These are phyloP conservation scores for Lordiphosa mommai DNA, from an alignment of 1,140 invertebrate species.

Conservation along the genomic window DNA sequence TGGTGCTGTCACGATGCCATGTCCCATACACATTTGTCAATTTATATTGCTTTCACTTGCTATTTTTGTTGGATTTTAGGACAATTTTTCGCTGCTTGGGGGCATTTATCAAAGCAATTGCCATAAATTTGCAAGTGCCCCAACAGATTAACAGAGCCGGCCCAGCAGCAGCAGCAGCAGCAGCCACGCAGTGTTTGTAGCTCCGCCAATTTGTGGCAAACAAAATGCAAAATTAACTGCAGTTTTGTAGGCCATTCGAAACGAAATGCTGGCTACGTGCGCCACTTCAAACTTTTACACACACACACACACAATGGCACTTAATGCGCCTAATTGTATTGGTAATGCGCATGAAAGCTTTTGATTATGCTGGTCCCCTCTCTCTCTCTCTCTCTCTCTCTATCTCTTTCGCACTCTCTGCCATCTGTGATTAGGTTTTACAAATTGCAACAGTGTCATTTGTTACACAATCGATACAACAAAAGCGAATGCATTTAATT, in stretches of 20 bases:
- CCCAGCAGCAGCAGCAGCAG: not conserved
- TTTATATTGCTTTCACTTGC: constrained; percentile 49
- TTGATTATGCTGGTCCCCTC: constrained; percentile 50
- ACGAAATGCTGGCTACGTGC: constrained; percentile 44
- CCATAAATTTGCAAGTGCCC: constrained; percentile 65
- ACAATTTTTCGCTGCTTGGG: constrained; percentile 25
- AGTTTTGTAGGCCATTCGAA: constrained; percentile 44
- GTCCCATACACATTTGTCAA: constrained; percentile 50
- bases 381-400: constrained; percentile 11
- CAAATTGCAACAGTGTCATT: constrained; percentile 71
- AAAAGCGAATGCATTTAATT: constrained; percentile 58
- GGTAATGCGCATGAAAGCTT: constrained; percentile 66
- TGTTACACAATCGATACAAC: constrained; percentile 41
- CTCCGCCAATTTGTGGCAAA: constrained; percentile 49
- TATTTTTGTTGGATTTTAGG: not conserved
- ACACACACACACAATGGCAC: constrained; percentile 17
- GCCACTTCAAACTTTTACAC: constrained; percentile 38
- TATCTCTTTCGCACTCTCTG: constrained; percentile 12
- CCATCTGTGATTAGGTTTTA: constrained; percentile 62
- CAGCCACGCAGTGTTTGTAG: not conserved
- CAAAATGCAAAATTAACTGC: constrained; percentile 62
- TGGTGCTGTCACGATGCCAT: constrained; percentile 16
- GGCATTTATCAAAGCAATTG: constrained; percentile 55
- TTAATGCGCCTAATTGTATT: constrained; percentile 64
- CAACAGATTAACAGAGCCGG: constrained; percentile 52